These are phyloP conservation scores for Corticium candelabrum DNA, from an alignment of 37 sponge, comb jelly and placozoan species.

Conservation along the genomic window DNA sequence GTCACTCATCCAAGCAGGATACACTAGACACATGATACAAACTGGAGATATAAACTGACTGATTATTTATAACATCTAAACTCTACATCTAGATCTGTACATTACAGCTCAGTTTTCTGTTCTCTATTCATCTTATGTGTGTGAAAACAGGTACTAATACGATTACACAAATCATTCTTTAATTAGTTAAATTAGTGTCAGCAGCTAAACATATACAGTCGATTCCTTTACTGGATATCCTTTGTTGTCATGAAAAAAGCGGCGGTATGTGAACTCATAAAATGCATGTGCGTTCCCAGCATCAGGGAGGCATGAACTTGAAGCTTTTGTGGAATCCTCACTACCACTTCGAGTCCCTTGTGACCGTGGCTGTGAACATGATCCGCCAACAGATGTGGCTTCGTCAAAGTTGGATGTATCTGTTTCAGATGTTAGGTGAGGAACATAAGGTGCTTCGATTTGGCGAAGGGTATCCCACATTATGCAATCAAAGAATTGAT, in stretches of 20 bases:
- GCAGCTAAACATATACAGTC: too few relatives aligned
- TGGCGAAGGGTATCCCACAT: slow-evolving; percentile 77
- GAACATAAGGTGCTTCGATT: slow-evolving; percentile 78
- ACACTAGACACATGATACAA: neutral
- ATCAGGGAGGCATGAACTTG: slow-evolving; percentile 33
- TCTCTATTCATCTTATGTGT: too few relatives aligned
- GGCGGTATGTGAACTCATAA: slow-evolving; percentile 88
- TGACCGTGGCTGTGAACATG: slow-evolving; percentile 30
- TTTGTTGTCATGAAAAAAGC: slow-evolving; percentile 53
- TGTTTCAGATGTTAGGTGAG: slow-evolving; percentile 63
- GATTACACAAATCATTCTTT: too few relatives aligned
- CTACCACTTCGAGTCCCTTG: slow-evolving; percentile 14
- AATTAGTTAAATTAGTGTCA: too few relatives aligned
- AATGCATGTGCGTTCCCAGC: slow-evolving; percentile 76
- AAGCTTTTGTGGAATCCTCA: too few relatives aligned
- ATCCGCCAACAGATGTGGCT: slow-evolving; percentile 27
- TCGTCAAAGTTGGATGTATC: slow-evolving; percentile 93
- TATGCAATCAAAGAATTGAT: slow-evolving; percentile 73
- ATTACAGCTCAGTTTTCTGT: too few relatives aligned
- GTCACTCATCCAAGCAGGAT: neutral
- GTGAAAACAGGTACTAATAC: too few relatives aligned
- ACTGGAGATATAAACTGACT: too few relatives aligned
- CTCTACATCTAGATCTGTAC: too few relatives aligned
- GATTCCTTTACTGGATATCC: slow-evolving; percentile 17
- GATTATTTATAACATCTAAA: too few relatives aligned